Percentiles rank a stretch among this genome's conserved stretches.
phyloP scores from a whole-genome alignment of 1,140 invertebrate genomes.

The Zaprionus gabonicus region DNA sequence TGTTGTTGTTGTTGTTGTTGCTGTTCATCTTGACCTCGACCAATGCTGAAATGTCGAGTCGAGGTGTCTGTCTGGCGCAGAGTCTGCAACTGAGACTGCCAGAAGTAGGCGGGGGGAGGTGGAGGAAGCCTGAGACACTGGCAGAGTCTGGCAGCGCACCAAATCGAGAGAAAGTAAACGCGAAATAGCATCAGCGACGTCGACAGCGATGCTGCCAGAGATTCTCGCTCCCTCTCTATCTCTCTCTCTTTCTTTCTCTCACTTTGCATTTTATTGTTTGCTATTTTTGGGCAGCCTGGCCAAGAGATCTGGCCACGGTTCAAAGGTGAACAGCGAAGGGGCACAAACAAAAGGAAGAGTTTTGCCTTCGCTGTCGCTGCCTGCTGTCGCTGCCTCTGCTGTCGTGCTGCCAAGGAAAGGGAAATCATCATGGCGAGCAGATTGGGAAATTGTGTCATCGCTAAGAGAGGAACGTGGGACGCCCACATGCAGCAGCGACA shows the following conservation, averaged over 20 bases:
- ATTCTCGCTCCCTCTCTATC: not conserved
- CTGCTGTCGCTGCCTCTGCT: not conserved
- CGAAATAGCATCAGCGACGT: constrained; percentile 16
- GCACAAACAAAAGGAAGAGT: constrained; percentile 42
- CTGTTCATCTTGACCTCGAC: constrained; percentile 75
- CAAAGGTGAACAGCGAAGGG: constrained; percentile 36
- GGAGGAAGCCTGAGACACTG: not conserved
- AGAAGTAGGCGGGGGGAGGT: not conserved
- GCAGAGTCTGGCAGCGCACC: constrained; percentile 60
- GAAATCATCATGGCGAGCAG: constrained; percentile 28
- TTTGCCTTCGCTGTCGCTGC: constrained; percentile 12
- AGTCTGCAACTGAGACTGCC: constrained; percentile 1
- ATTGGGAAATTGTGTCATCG: constrained; percentile 48
- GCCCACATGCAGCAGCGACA: constrained; percentile 17
- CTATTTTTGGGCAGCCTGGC: constrained; percentile 27
- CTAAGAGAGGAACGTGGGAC: constrained; percentile 25
- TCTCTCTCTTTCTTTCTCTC: not conserved
- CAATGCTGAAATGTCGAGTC: constrained; percentile 62
- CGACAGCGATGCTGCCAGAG: constrained; percentile 18
- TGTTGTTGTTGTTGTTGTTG: constrained; percentile 40
- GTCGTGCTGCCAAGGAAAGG: constrained; percentile 45
- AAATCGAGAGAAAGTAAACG: constrained; percentile 77
- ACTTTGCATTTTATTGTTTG: constrained; percentile 25
- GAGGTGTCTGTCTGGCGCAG: constrained; percentile 53
- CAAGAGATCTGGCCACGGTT: constrained; percentile 33